These are phyloP conservation scores for Camelus dromedarius DNA, from an alignment of 2,113 vertebrate species.

Conservation along the genomic window DNA sequence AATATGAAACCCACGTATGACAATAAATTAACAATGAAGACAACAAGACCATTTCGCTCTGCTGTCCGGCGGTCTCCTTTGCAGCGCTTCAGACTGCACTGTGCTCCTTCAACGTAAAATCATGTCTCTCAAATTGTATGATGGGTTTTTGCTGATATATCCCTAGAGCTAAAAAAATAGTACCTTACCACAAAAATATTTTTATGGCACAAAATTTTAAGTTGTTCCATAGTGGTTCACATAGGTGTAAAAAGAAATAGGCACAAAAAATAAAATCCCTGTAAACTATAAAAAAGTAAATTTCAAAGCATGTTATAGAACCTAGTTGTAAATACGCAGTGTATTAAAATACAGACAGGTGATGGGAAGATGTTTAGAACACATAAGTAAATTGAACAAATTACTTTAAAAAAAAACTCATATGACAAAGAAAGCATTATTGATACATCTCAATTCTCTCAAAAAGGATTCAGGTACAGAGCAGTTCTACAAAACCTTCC, in stretches of 20 bases:
- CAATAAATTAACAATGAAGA: conserved; percentile 89
- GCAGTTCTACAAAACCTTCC: conserved; percentile 80
- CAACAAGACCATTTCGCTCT: conserved; percentile 82
- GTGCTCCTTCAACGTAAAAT: conserved; percentile 88
- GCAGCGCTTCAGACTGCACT: conserved; percentile 81
- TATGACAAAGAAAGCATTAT: conserved; percentile 84
- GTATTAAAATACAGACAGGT: conserved; percentile 73
- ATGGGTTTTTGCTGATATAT: conserved; percentile 79
- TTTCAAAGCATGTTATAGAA: conserved; percentile 82
- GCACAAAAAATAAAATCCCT: conserved; percentile 89
- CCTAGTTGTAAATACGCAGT: conserved; percentile 81
- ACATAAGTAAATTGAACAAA: conserved; percentile 83
- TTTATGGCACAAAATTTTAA: conserved; percentile 90
- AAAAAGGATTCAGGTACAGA: conserved; percentile 82
- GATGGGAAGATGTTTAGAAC: conserved; percentile 78
- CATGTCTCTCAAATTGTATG: conserved; percentile 82
- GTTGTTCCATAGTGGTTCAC: conserved; percentile 86
- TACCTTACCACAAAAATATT: conserved; percentile 89
- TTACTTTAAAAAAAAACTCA: conserved; percentile 79
- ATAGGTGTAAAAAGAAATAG: conserved; percentile 85
- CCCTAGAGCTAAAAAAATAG: conserved; percentile 88
- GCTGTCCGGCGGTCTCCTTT: conserved; percentile 83
- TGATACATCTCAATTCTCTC: conserved; percentile 72
- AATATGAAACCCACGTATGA: conserved; percentile 85
- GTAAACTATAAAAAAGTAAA: conserved; percentile 88